Conservation (phyloP, 2,113 vertebrate genomes). For the Rhodinocichla rosea region DNA sequence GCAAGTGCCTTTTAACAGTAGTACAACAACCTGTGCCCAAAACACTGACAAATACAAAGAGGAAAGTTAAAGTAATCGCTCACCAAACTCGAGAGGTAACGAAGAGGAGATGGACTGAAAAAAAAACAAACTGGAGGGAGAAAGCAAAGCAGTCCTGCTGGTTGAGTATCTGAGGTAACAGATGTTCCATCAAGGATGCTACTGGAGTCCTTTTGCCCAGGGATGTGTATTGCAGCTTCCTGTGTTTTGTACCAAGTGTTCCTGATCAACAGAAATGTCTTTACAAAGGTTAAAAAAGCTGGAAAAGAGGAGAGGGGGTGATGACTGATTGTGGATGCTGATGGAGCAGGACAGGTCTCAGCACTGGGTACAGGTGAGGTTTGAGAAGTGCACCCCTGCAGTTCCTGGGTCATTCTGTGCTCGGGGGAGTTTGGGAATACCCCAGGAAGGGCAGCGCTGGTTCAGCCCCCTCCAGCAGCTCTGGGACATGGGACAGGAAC, state of each 20-base stretch:
- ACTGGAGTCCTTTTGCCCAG: slow-evolving; percentile 72
- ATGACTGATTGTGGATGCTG: background rate
- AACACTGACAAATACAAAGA: slow-evolving; percentile 80
- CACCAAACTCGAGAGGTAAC: slow-evolving; percentile 81
- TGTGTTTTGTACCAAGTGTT: slow-evolving; percentile 70
- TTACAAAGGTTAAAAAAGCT: slow-evolving; percentile 43
- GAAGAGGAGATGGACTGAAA: slow-evolving; percentile 74
- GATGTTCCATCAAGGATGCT: slow-evolving; percentile 76
- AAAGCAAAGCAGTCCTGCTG: slow-evolving; percentile 76
- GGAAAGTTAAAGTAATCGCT: slow-evolving; percentile 77
- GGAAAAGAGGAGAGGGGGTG: slow-evolving; percentile 19
- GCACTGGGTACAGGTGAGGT: background rate
- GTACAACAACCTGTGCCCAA: slow-evolving; percentile 84
- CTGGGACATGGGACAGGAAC: background rate
- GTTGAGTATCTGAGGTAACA: slow-evolving; percentile 91
- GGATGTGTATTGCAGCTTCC: slow-evolving; percentile 63
- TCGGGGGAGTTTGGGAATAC: background rate
- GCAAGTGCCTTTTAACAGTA: slow-evolving; percentile 81
- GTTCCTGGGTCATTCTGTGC: accelerated
- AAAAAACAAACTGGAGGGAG: slow-evolving; percentile 25
- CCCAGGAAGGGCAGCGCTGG: background rate
- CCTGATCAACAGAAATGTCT: slow-evolving; percentile 57
- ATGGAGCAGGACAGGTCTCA: background rate
- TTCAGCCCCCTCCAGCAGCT: background rate
- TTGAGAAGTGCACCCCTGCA: background rate